A percentile compares a stretch with the other conserved stretches of the same genome.
phyloP scores from a whole-genome alignment of 2,113 vertebrate species.

The Rissa tridactyla region DNA sequence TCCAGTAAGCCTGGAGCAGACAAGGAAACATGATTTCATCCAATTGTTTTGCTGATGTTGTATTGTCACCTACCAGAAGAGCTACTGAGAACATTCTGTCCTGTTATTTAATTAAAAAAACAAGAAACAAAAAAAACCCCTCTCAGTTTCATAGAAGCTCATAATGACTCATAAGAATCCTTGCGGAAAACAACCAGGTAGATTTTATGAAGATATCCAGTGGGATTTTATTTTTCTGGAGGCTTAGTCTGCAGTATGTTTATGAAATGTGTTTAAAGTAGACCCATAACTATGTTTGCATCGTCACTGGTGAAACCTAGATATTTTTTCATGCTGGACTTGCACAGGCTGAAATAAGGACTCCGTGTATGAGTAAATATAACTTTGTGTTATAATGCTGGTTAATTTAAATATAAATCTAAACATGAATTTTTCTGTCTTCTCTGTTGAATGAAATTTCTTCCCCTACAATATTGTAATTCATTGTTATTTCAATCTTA shows the following conservation, averaged over 20 bases:
- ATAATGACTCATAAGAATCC: background rate
- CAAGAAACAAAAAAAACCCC: background rate
- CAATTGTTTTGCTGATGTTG: background rate
- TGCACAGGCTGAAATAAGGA: background rate
- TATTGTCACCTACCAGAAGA: background rate
- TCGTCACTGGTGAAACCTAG: background rate
- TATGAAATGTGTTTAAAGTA: constrained; percentile 11
- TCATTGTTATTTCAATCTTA: background rate
- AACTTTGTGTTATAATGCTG: background rate
- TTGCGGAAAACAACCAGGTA: background rate
- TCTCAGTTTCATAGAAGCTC: background rate
- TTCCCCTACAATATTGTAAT: background rate
- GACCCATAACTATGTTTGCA: background rate
- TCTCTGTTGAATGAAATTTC: background rate
- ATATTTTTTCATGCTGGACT: background rate
- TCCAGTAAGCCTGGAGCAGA: background rate
- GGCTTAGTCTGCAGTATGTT: background rate
- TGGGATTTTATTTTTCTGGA: constrained; percentile 2
- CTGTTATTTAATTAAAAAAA: background rate
- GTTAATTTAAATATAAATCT: constrained; percentile 39
- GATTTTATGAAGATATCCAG: background rate
- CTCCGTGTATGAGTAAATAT: background rate
- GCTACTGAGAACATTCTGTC: background rate
- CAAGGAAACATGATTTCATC: background rate
- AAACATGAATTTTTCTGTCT: background rate